phyloP scores from a whole-genome alignment of 2,888 invertebrate species.

The Teleiodes luculella region DNA sequence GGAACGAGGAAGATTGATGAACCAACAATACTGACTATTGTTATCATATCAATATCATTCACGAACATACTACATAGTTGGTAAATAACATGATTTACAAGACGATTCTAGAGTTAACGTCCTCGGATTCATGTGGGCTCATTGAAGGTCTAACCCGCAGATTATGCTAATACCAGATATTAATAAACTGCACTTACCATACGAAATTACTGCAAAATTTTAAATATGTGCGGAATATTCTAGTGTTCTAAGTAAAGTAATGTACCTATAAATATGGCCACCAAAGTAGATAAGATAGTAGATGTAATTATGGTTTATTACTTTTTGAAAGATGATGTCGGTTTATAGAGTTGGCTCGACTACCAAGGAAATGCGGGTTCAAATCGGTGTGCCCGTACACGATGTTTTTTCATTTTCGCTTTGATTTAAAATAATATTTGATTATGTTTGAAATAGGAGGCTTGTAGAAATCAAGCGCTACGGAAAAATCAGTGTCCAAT shows the following conservation, averaged over 20 bases:
- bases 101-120: constrained; percentile 43
- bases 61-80: too few relatives aligned
- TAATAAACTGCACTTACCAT: constrained; percentile 41
- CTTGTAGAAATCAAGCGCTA: constrained; percentile 40
- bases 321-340: too few relatives aligned
- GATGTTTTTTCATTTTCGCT: too few relatives aligned
- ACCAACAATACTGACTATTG: too few relatives aligned
- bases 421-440: background rate
- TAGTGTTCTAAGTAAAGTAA: constrained; percentile 1
- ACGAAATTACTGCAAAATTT: constrained; percentile 46
- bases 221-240: constrained; percentile 41
- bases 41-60: too few relatives aligned
- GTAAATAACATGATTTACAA: constrained; percentile 29
- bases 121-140: constrained; percentile 63
- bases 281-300: too few relatives aligned
- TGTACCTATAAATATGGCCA: background rate
- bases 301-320: too few relatives aligned
- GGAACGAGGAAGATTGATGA: too few relatives aligned
- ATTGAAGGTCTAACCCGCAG: constrained; percentile 64
- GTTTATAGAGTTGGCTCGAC: too few relatives aligned
- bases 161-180: constrained; percentile 57
- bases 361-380: too few relatives aligned
- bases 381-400: too few relatives aligned
- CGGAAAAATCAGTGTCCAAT: constrained; percentile 47
- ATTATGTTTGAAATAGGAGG: constrained; percentile 12